Base-by-base conservation (phyloP, 2,113 vertebrate genomes). In the Pelvicachromis taeniatus region DNA sequence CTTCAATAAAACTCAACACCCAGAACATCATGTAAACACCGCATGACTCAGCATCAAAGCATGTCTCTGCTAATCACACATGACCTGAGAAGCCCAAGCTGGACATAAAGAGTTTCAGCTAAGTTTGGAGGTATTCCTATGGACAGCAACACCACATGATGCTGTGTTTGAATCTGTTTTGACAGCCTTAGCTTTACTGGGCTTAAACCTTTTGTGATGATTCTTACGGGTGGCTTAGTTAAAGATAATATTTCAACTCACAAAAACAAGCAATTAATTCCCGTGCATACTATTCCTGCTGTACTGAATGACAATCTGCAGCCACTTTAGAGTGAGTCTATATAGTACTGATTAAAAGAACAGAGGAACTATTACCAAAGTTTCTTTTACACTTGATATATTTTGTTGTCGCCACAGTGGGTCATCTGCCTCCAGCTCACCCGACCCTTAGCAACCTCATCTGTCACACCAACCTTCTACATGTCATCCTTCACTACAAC, bases 1-100 rank as follows among this genome's bases (percentile, higher is more conserved):
- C 26, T 55, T 65, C 45, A 56, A 80, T 85, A 85, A 85, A 93
- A 91, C 85, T 79, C 82, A 86, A 89, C 86, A 89, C 84, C 63
- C 45, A 29, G 77, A 70, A 88, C 79, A 81, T 78, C 90, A 45
- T 65, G 81, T 91, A 91, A 88, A 91, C 89, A 85, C 26, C 9
- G 12, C 6, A 33, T 92, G 90, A 91, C 84, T 84, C 86, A 85
- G 59, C 87, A 82, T 88, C 78, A 82, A 61, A 86, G 42, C 85
- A 80, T 81, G 63, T 84, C 40, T 82, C 23, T 68, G 70, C 31
- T 80, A 38, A 84, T 80, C 63, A 84, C 42, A 45, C 52, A 16
- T 59, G 61, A 88, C 61, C 85, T 48, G n/a, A 17, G 50, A 54
- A 75, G 88, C 42, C 86, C 70, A 78, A 80, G 5, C n/a, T 26